Base-by-base conservation (phyloP, 2,888 invertebrate species). In the Drosophila pseudotakahashii region DNA sequence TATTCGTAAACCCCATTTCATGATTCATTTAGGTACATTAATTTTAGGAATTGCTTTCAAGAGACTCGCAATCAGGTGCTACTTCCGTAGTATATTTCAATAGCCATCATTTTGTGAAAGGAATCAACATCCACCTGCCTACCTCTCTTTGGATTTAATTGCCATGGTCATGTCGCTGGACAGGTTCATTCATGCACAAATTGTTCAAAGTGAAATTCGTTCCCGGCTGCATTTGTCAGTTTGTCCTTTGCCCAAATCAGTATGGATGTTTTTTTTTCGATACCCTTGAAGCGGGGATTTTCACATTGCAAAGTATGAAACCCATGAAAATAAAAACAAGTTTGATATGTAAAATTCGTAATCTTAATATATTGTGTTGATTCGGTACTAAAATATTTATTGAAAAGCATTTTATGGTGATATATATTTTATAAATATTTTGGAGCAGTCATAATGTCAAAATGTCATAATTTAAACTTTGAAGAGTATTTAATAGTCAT, bases 161-260 rank as follows among this genome's bases (percentile, higher is more conserved):
- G 58, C 52, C 61, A 48, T 30, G 50, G 54, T 54, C 73, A 62
- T 61, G 71, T 57, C 58, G 54, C 66, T 57, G 77, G 70, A 54
- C 79, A 78, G 55, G 68, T 80, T 89, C 71, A 90, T 87, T 90
- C 90, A 90, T 88, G 89, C 90, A 89, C 74, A 89, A 83, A 89
- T 80, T 81, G 85, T 90, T 90, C 89, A 90, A 90, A 90, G 89
- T 76, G 76, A 81, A 86, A 75, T 75, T 75, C 70, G 72, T 76
- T 77, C 63, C 66, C 45, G 72, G 73, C 85, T 82, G 81, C 81
- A 84, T 77, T 82, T 81, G 87, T 80, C 85, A 87, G 84, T 75
- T 66, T 79, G 80, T 76, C 80, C 80, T 11, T 41, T 61, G n/a
- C 37, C 62, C 9, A 51, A 58, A 39, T 42, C 44, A 36, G 42